These are phyloP conservation scores for Dione vanillae DNA, from an alignment of 2,888 invertebrate genomes.

Conservation along the genomic window DNA sequence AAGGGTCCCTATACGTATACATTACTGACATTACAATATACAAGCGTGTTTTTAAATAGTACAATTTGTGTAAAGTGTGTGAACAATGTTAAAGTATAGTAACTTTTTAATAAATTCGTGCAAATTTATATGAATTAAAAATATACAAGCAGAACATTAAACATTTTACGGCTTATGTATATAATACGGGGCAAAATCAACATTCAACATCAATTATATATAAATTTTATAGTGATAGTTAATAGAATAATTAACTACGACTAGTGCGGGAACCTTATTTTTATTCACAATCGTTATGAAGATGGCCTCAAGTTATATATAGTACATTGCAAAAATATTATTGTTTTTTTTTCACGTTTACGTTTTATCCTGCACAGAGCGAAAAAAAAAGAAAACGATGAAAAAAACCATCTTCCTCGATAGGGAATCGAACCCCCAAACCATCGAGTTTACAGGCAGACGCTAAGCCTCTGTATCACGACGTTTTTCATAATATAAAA, in stretches of 20 bases:
- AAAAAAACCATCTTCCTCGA: no score
- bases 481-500: no score
- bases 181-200: neutral
- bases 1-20: constrained; percentile 51
- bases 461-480: no score
- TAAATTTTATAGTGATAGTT: constrained; percentile 5
- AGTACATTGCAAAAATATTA: no score
- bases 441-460: no score
- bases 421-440: no score
- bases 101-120: neutral
- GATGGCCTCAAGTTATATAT: constrained; percentile 2
- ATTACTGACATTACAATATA: constrained; percentile 31
- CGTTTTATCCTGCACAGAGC: no score
- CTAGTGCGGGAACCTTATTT: neutral
- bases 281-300: neutral
- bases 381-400: no score
- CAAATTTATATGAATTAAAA: neutral
- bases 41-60: constrained; percentile 17
- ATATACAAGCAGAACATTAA: neutral
- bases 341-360: no score
- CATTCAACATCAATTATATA: neutral
- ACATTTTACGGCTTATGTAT: neutral
- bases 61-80: neutral
- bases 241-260: neutral
- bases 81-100: neutral